Evolutionary conservation across 2,797 vertebrate species (phyloP), one percentile per base, ranked within the genome.

Genomic region (Malacoraja senta): DNA sequence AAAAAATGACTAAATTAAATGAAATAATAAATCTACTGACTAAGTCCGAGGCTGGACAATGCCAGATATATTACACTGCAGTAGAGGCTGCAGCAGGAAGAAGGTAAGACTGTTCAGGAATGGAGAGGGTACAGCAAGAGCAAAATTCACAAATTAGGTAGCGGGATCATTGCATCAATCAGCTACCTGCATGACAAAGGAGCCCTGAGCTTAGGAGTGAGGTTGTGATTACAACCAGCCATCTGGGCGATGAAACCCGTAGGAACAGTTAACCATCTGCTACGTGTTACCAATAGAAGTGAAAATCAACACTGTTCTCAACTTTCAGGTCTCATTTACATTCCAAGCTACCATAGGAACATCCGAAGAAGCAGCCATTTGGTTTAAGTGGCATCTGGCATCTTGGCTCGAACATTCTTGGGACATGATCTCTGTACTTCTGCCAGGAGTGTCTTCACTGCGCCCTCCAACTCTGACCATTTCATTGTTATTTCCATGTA

Each of bases 221-320:
- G 84, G 63, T 32, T 88, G 63, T 88, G 84, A 88, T 63, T 88
- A 88, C n/a, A 88, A 35, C 8, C 1, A 68, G 63, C 61, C 84
- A 88, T 88, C 63, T 88, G 84, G 83, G 84, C 8, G n/a, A 68
- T 88, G n/a, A 88, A 88, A 68, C 84, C 84, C 65, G 61, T 32
- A 68, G 63, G 61, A 63, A 88, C 83, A n/a, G 83, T 86, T 68
- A 68, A 88, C 84, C 84, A 88, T 88, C 84, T 88, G 84, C 32
- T 78, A 15, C 17, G 13, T 78, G 77, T 32, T 68, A 88, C 84
- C 84, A 68, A 63, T 88, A 65, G n/a, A 6, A 88, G 32, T 88
- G 84, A 88, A 88, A 63, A 32, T 88, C 84, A 88, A 68, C 63
- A 35, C 84, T 21, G 84, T 32, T 88, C 84, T 88, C 84, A 88